These are phyloP conservation scores for Steatocranus sp. DNA, from an alignment of 2,797 vertebrate genomes.

Conservation along the genomic window DNA sequence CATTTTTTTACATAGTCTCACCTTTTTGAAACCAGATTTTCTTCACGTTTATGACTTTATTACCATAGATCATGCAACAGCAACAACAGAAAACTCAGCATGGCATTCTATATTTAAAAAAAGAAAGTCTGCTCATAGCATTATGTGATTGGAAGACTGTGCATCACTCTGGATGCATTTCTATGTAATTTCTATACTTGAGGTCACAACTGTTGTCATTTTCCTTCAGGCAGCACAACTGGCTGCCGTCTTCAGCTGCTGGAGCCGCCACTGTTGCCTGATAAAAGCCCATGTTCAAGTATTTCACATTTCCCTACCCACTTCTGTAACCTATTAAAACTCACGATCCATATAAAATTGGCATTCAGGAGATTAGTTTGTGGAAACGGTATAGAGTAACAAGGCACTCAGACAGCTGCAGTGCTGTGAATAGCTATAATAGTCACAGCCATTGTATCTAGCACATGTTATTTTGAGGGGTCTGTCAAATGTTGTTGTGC, in stretches of 20 bases:
- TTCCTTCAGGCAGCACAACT: conserved; percentile 15
- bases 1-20: background rate
- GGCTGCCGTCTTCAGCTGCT: conserved; percentile 20
- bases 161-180: conserved; percentile 22
- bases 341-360: conserved; percentile 37
- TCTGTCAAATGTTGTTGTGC: background rate
- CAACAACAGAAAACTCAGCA: background rate
- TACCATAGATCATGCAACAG: background rate
- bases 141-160: background rate
- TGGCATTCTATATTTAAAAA: background rate
- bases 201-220: conserved; percentile 19
- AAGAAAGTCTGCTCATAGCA: background rate
- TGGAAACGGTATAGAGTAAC: conserved; percentile 11
- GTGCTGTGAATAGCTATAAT: background rate
- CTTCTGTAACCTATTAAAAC: conserved; percentile 49
- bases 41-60: background rate
- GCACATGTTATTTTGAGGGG: background rate
- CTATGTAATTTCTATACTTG: conserved; percentile 22
- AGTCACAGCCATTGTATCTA: background rate
- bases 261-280: conserved; percentile 7
- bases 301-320: conserved; percentile 28
- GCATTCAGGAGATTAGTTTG: conserved; percentile 35
- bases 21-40: background rate
- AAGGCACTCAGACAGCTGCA: conserved; percentile 1
- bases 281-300: conserved; percentile 40